Evolutionary conservation across 2,797 vertebrate genomes (phyloP).

Genomic region (Brachyalestes nurse): DNA sequence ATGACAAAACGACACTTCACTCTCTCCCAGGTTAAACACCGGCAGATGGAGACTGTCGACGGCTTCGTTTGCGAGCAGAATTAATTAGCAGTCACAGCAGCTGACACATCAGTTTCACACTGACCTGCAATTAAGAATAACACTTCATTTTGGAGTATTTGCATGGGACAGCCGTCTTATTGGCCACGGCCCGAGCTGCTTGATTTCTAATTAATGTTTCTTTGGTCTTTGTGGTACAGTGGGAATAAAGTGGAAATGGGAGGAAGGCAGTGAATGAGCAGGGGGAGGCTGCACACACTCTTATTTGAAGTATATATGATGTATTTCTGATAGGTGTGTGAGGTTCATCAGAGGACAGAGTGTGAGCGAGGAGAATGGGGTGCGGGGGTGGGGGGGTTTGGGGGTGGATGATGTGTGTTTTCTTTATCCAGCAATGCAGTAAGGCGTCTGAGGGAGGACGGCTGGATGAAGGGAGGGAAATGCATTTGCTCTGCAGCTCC

Average conservation of each 20-base stretch:
- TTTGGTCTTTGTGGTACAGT: slow-evolving; percentile 54
- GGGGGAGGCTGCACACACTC: slow-evolving; percentile 18
- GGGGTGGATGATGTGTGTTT: slow-evolving; percentile 8
- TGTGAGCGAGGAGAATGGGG: not conserved
- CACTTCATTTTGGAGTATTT: slow-evolving; percentile 67
- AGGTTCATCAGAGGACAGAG: slow-evolving; percentile 8
- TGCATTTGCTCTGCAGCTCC: slow-evolving; percentile 48
- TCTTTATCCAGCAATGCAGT: slow-evolving; percentile 41
- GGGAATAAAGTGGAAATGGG: slow-evolving; percentile 39
- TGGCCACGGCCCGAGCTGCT: slow-evolving; percentile 44
- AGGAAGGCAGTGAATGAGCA: slow-evolving; percentile 23
- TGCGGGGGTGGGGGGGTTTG: not conserved
- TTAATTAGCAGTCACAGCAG: slow-evolving; percentile 74
- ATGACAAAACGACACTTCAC: slow-evolving; percentile 52
- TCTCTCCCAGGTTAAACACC: slow-evolving; percentile 65
- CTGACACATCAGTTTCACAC: slow-evolving; percentile 70
- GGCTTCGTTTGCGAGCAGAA: slow-evolving; percentile 63
- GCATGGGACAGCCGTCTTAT: slow-evolving; percentile 49
- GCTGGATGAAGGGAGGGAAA: slow-evolving; percentile 47
- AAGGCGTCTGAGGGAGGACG: slow-evolving; percentile 29
- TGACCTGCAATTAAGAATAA: slow-evolving; percentile 77
- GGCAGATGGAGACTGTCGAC: slow-evolving; percentile 69
- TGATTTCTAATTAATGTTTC: slow-evolving; percentile 63
- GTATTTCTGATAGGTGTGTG: slow-evolving; percentile 27
- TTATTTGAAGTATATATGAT: slow-evolving; percentile 26